Percentiles rank a stretch among this genome's conserved stretches.
Conservation (phyloP, 2,113 vertebrate genomes). For the Gnathochromis pfefferi region DNA sequence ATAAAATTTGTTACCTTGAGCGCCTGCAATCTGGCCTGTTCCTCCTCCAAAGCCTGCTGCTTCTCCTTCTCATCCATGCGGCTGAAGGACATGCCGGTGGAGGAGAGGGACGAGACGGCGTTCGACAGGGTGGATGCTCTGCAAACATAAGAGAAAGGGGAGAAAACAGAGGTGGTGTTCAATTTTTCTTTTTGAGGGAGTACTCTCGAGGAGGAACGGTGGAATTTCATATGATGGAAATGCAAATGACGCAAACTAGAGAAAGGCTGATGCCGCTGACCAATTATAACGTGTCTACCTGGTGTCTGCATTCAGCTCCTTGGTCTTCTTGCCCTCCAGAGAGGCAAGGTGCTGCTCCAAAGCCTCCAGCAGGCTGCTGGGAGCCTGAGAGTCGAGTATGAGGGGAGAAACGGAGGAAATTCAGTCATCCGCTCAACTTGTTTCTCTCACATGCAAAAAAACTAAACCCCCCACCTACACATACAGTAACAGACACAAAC, state of each 20-base stretch:
- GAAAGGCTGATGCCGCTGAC: background rate
- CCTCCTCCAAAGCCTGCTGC: conserved; percentile 85
- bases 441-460: background rate
- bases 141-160: background rate
- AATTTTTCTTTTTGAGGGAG: background rate
- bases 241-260: background rate
- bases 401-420: background rate
- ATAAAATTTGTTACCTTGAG: conserved; percentile 75
- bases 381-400: conserved; percentile 69
- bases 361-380: conserved; percentile 89
- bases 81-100: conserved; percentile 86
- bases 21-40: conserved; percentile 83
- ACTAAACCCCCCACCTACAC: background rate
- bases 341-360: conserved; percentile 92
- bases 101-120: conserved; percentile 86
- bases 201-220: background rate
- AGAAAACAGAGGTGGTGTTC: background rate
- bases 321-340: conserved; percentile 90
- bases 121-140: conserved; percentile 87
- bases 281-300: conserved; percentile 63
- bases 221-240: background rate
- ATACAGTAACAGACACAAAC: background rate
- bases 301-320: conserved; percentile 82
- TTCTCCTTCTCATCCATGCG: conserved; percentile 89
- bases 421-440: background rate